Evolutionary conservation across 2,113 vertebrate genomes (phyloP), one percentile per base, ranked within the genome.

Genomic region (Dicerorhinus sumatrensis): DNA sequence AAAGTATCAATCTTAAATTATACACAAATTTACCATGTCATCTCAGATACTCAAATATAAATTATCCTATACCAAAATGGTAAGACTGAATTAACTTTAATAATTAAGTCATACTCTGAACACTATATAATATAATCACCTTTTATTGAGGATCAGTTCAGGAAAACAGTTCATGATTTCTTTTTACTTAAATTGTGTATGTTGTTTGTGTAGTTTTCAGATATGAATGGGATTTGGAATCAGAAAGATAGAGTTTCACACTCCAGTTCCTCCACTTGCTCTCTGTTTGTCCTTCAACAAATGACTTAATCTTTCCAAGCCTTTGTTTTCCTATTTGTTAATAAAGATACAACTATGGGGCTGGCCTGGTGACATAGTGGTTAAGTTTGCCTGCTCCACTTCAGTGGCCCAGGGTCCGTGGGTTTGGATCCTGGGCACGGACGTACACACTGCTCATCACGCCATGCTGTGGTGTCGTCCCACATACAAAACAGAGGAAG

Each of bases 21-120:
- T 29, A 83, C 8, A 51, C 18, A 88, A 62, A 85, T 94, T 84
- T 88, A 39, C 39, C 46, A 6, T 79, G 51, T 58, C 70, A 85
- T 54, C 12, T 86, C n/a, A 86, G 58, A 70, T 3, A 54, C 1
- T 89, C n/a, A 86, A 42, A 70, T 77, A 72, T 69, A 72, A 85
- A 96, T 58, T 89, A 94, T 51, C 29, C 39, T 84, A 17, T 23
- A 77, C 20, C 10, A 46, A 95, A 95, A 89, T 84, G 77, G 13
- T 27, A 77, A 95, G 62, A 80, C 17, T 91, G 56, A 93, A 63
- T 91, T 88, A 90, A 91, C 5, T 77, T 25, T 72, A 72, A 3
- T 70, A 77, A 56, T 51, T 67, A 20, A 75, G 14, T 25, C 10
- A 80, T 69, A 89, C 8, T 29, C 12, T 70, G 31, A 92, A 82